Percentiles rank a stretch among this genome's conserved stretches.
Conservation (phyloP, 2,888 invertebrate genomes). For the Latrodectus elegans region DNA sequence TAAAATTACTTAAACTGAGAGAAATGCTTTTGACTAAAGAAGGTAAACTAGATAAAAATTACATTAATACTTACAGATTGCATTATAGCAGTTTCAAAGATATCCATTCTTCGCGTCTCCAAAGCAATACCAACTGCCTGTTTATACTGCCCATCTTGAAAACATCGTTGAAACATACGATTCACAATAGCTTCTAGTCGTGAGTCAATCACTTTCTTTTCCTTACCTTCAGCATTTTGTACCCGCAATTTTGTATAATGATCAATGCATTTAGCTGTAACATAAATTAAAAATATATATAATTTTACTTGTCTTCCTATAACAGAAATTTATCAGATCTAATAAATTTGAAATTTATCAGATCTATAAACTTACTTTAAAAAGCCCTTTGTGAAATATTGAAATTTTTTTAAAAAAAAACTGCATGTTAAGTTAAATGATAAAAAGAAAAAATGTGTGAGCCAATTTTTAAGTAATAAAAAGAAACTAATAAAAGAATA, state of each 20-base stretch:
- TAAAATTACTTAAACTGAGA: no score
- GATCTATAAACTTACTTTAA: no score
- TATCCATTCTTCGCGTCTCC: constrained; percentile 97
- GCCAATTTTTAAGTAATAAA: neutral
- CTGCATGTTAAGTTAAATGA: neutral
- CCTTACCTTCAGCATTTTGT: constrained; percentile 82
- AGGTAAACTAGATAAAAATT: no score
- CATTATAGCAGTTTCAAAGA: constrained; percentile 93
- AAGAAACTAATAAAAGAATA: constrained; percentile 28
- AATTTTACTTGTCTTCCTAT: neutral
- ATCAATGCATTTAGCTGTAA: constrained; percentile 94
- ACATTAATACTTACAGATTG: constrained; percentile 79
- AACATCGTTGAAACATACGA: constrained; percentile 96
- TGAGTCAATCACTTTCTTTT: constrained; percentile 74
- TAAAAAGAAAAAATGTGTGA: neutral
- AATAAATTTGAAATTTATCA: no score
- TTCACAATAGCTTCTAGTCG: constrained; percentile 93
- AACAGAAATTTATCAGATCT: no score
- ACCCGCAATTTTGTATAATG: constrained; percentile 91
- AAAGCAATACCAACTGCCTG: constrained; percentile 97
- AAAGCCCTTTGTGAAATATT: no score
- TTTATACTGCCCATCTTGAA: constrained; percentile 94
- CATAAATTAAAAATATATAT: constrained; percentile 32
- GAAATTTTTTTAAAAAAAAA: neutral
- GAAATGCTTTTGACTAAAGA: no score